A percentile compares a stretch with the other conserved stretches of the same genome.
phyloP scores from a whole-genome alignment of 1,140 invertebrate genomes.

The Sycophaga agraensis region DNA sequence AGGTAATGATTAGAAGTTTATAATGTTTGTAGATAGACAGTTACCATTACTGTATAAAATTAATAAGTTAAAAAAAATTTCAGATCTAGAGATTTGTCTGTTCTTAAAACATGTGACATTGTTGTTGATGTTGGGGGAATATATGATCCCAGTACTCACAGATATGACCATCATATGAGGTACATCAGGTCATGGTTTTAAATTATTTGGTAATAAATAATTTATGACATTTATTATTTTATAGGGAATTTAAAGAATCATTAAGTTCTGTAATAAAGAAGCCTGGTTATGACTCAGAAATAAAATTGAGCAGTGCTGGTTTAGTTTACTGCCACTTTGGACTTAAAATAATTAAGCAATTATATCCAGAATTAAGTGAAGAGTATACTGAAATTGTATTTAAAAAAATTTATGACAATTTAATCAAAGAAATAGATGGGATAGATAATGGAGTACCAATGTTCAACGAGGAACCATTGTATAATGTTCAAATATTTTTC shows the following conservation, averaged over 20 bases:
- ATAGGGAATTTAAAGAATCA: slow-evolving; percentile 69
- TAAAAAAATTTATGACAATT: slow-evolving; percentile 82
- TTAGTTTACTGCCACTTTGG: slow-evolving; percentile 93
- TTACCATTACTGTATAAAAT: background rate
- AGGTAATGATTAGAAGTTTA: slow-evolving; percentile 59
- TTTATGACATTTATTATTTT: slow-evolving; percentile 39
- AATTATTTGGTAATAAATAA: background rate
- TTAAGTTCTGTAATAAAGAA: slow-evolving; percentile 62
- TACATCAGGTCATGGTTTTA: slow-evolving; percentile 26
- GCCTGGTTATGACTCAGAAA: slow-evolving; percentile 60
- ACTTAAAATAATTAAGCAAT: slow-evolving; percentile 69
- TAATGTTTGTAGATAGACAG: background rate
- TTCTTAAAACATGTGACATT: slow-evolving; percentile 85
- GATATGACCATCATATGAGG: slow-evolving; percentile 96
- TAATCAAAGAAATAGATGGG: slow-evolving; percentile 93
- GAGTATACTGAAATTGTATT: slow-evolving; percentile 67
- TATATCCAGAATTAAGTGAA: slow-evolving; percentile 58
- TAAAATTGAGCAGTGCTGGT: slow-evolving; percentile 91
- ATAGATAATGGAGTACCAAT: slow-evolving; percentile 93
- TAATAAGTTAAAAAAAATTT: slow-evolving; percentile 25
- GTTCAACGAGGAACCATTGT: slow-evolving; percentile 69
- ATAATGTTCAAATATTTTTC: background rate
- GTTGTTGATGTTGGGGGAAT: slow-evolving; percentile 95
- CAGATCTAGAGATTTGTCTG: slow-evolving; percentile 62
- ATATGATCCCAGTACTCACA: slow-evolving; percentile 74